These are phyloP conservation scores for Plagodis dolabraria DNA, from an alignment of 2,888 invertebrate species.

Conservation along the genomic window DNA sequence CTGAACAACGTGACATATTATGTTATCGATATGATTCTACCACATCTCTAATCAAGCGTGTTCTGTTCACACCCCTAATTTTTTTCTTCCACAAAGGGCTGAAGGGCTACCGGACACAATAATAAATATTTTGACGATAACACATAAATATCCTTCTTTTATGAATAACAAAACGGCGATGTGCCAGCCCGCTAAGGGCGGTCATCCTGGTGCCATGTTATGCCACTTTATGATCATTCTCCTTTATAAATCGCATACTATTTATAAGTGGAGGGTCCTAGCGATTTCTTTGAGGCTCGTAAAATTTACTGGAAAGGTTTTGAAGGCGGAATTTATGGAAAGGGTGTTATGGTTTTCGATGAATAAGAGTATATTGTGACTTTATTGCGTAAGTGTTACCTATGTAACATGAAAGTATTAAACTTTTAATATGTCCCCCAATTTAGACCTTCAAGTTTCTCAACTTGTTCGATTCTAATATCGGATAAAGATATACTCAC, in stretches of 20 bases:
- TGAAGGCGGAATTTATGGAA: slow-evolving; percentile 27
- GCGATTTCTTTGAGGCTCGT: slow-evolving; percentile 61
- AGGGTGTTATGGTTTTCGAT: neutral
- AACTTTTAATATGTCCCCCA: too few relatives aligned
- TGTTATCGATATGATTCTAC: slow-evolving; percentile 10
- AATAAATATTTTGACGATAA: slow-evolving; percentile 85
- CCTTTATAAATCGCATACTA: slow-evolving; percentile 76
- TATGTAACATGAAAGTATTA: too few relatives aligned
- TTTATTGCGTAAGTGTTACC: too few relatives aligned
- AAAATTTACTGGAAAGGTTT: slow-evolving; percentile 32
- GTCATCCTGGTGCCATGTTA: slow-evolving; percentile 60
- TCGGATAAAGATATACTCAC: too few relatives aligned
- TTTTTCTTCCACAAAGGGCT: slow-evolving; percentile 80
- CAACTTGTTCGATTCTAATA: too few relatives aligned
- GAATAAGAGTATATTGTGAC: too few relatives aligned
- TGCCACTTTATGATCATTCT: slow-evolving; percentile 72
- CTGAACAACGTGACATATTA: too few relatives aligned
- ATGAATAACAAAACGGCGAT: slow-evolving; percentile 80
- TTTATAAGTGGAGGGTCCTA: slow-evolving; percentile 66
- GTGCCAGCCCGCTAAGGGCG: slow-evolving; percentile 69
- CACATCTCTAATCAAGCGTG: slow-evolving; percentile 51
- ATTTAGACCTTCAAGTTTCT: too few relatives aligned
- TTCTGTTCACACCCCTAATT: slow-evolving; percentile 77
- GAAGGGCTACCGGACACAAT: slow-evolving; percentile 78
- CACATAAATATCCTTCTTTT: slow-evolving; percentile 82